These are phyloP conservation scores for Agrilus biguttatus DNA, from an alignment of 2,888 invertebrate genomes.

Conservation along the genomic window DNA sequence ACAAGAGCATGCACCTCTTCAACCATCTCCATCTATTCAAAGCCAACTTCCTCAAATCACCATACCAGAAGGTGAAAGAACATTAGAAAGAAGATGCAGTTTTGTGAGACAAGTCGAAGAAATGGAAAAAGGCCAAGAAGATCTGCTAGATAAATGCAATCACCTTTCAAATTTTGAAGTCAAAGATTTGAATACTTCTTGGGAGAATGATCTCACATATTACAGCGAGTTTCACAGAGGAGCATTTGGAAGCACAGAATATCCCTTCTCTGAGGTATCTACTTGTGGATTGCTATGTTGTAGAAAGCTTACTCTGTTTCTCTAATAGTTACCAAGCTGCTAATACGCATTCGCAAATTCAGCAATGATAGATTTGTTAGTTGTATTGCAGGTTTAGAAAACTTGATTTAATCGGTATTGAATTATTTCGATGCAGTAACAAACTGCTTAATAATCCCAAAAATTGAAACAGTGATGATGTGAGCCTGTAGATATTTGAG, in stretches of 20 bases:
- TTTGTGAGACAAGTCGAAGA: conserved; percentile 36
- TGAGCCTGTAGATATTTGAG: no score
- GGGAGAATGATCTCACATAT: conserved; percentile 22
- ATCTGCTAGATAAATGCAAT: conserved; percentile 27
- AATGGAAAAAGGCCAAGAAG: conserved; percentile 25
- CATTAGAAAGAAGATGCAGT: conserved; percentile 32
- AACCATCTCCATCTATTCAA: conserved; percentile 27
- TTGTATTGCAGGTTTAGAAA: no score
- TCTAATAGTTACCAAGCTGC: no score
- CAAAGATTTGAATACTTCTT: conserved; percentile 22
- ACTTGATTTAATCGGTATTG: no score
- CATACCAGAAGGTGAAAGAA: conserved; percentile 30
- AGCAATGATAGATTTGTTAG: no score
- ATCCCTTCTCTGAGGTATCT: conserved; percentile 32
- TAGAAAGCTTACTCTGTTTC: not conserved
- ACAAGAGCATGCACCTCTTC: conserved; percentile 12
- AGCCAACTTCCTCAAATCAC: conserved; percentile 39
- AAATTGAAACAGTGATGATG: no score
- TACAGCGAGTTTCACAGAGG: conserved; percentile 26
- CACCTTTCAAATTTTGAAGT: conserved; percentile 32
- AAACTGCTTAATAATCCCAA: no score
- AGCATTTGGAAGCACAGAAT: conserved; percentile 30
- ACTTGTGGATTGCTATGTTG: not conserved
- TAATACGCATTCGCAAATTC: no score
- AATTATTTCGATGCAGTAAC: no score